Conservation (phyloP, 2,797 vertebrate genomes). For the Ceryle rudis region DNA sequence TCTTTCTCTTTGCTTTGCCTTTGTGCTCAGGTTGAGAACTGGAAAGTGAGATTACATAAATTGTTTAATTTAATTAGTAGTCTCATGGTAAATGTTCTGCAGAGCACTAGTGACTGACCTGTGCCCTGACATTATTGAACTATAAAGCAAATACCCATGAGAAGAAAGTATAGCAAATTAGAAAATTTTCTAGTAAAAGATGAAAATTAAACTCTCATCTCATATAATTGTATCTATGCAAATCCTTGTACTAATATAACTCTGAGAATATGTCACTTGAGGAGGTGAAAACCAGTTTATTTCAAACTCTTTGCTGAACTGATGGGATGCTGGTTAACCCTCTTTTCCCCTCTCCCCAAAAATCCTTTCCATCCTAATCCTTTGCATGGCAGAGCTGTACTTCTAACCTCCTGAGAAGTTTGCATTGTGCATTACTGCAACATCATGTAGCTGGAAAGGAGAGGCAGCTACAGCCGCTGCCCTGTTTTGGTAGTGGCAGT, state of each 20-base stretch:
- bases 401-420: background rate
- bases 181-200: constrained; percentile 14
- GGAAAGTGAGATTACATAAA: constrained; percentile 66
- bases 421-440: accelerated
- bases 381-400: background rate
- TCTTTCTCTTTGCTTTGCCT: constrained; percentile 70
- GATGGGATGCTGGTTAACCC: background rate
- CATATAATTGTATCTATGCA: background rate
- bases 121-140: constrained; percentile 67
- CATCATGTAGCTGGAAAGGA: background rate
- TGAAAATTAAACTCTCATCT: background rate
- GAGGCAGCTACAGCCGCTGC: background rate
- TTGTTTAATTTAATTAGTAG: constrained; percentile 75
- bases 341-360: background rate
- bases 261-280: background rate
- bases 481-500: background rate
- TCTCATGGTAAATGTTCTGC: constrained; percentile 74
- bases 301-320: background rate
- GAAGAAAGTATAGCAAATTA: constrained; percentile 12
- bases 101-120: constrained; percentile 62
- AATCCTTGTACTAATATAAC: background rate
- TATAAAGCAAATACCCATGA: constrained; percentile 54
- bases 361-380: background rate
- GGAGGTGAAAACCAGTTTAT: background rate
- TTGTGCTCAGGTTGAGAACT: constrained; percentile 40